Evolutionary conservation across 2,113 vertebrate genomes (phyloP).

Genomic region (Pungitius pungitius): DNA sequence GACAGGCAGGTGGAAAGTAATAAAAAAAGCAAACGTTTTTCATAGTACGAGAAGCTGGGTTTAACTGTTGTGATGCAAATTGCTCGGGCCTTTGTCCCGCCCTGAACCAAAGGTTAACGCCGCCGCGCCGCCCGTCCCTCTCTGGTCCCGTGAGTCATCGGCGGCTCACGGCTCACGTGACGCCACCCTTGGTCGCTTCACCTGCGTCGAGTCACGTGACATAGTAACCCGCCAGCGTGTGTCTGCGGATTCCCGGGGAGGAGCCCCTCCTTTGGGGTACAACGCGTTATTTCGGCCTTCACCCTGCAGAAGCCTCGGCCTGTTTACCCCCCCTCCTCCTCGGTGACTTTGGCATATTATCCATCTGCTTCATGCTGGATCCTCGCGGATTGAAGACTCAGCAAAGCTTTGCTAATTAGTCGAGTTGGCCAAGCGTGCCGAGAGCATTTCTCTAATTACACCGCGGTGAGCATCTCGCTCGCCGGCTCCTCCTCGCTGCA

Average conservation of each 20-base stretch:
- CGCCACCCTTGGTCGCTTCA: background rate
- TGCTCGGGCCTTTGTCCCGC: no score
- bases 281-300: background rate
- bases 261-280: background rate
- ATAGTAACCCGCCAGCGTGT: background rate
- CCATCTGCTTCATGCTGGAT: conserved; percentile 6
- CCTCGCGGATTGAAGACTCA: conserved; percentile 26
- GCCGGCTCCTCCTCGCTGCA: no score
- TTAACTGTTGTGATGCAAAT: no score
- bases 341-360: conserved; percentile 1
- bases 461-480: no score
- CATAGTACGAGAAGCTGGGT: background rate
- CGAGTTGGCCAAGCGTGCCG: conserved; percentile 26
- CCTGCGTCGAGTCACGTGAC: background rate
- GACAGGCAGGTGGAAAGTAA: background rate
- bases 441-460: conserved; percentile 41
- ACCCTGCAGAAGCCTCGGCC: conserved; percentile 12
- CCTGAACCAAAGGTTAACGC: no score
- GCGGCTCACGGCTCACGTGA: background rate
- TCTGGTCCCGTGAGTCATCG: background rate
- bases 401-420: conserved; percentile 60
- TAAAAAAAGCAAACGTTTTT: background rate
- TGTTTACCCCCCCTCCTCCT: conserved; percentile 38
- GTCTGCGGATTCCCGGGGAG: background rate
- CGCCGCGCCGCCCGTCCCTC: no score